Percentiles rank a stretch among this genome's conserved stretches.
Conservation (phyloP, 2,888 invertebrate genomes). For the Diplazon laetatorius region DNA sequence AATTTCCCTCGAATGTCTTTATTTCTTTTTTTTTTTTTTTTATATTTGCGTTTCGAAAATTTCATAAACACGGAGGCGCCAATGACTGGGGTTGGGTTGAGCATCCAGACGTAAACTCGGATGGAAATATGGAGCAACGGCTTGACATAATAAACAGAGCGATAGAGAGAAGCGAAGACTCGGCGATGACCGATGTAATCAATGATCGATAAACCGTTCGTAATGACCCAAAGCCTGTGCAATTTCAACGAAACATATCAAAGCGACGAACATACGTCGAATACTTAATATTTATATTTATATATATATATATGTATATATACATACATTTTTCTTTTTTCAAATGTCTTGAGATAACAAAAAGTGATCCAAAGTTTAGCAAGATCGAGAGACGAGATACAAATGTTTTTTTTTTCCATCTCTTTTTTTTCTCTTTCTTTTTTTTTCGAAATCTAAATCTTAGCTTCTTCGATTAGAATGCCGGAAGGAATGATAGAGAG, state of each 20-base stretch:
- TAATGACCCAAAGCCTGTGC: slow-evolving; percentile 12
- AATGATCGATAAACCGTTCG: not conserved
- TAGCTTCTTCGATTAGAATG: slow-evolving; percentile 29
- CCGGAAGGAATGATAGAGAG: slow-evolving; percentile 30
- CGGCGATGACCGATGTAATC: slow-evolving; percentile 7
- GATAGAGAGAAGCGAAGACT: slow-evolving; percentile 15
- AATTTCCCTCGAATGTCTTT: not conserved
- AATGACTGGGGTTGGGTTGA: not conserved
- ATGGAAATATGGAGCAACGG: slow-evolving; percentile 3
- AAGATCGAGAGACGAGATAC: slow-evolving; percentile 33
- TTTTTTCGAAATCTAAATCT: slow-evolving; percentile 21
- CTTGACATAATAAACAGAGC: not conserved
- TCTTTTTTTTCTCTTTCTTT: no score
- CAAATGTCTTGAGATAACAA: slow-evolving; percentile 12
- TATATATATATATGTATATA: no score
- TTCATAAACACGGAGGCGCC: not conserved
- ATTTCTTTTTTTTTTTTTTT: not conserved
- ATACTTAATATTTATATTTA: no score
- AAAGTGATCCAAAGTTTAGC: slow-evolving; percentile 2
- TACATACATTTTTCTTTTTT: slow-evolving; percentile 17
- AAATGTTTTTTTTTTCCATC: not conserved
- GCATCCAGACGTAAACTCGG: slow-evolving; percentile 26
- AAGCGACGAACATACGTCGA: slow-evolving; percentile 14
- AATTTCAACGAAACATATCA: slow-evolving; percentile 13
- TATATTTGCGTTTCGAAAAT: not conserved